A percentile compares a stretch with the other conserved stretches of the same genome.
Evolutionary conservation across 2,797 vertebrate genomes (phyloP).

Genomic region (Sandelia bainsii): DNA sequence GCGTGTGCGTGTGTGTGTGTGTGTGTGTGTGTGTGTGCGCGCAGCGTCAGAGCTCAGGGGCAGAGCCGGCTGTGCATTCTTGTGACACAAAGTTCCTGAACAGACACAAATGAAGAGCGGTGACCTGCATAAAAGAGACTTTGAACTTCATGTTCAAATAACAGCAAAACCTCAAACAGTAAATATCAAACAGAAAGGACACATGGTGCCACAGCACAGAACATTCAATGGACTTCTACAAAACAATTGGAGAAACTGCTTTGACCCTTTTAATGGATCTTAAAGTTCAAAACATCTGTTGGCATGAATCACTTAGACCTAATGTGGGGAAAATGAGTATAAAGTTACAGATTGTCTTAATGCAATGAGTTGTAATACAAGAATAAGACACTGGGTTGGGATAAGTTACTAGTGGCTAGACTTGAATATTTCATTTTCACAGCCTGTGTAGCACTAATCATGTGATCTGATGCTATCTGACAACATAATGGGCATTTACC

Average conservation of each 20-base stretch:
- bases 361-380: too few species aligned
- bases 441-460: constrained; percentile 28
- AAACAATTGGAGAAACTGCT: too few species aligned
- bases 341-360: too few species aligned
- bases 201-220: too few species aligned
- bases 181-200: constrained; percentile 35
- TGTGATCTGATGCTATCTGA: constrained; percentile 51
- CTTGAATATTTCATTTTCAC: constrained; percentile 4
- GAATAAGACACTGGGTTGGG: too few species aligned
- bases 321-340: too few species aligned
- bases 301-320: too few species aligned
- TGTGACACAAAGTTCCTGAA: constrained; percentile 20
- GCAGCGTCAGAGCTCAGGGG: neutral
- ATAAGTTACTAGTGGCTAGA: neutral
- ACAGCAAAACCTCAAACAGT: constrained; percentile 7
- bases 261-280: too few species aligned
- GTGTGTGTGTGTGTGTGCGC: neutral
- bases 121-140: constrained; percentile 55
- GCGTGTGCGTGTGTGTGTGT: constrained; percentile 4
- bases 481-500: constrained; percentile 52
- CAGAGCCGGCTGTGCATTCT: constrained; percentile 46
- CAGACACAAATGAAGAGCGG: constrained; percentile 50
- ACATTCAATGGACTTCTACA: too few species aligned
- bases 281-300: too few species aligned
- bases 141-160: constrained; percentile 49